phyloP scores from a whole-genome alignment of 1,140 invertebrate genomes.

The Ceratina japonica region DNA sequence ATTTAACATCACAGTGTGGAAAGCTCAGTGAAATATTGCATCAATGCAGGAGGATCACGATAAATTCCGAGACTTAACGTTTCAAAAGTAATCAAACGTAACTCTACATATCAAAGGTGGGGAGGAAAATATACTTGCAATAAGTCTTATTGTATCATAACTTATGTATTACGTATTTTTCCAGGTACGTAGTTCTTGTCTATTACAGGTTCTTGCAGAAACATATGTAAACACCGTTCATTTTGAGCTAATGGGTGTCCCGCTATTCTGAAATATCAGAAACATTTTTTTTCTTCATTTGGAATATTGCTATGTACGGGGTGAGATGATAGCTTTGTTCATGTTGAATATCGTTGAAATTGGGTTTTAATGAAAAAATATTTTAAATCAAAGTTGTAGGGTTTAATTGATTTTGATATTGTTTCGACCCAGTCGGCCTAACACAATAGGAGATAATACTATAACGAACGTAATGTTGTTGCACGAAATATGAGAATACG shows the following conservation, averaged over 20 bases:
- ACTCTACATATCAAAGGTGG: constrained; percentile 48
- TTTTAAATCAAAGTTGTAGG: no score
- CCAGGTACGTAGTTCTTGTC: constrained; percentile 99
- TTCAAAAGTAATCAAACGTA: constrained; percentile 51
- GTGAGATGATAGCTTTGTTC: not conserved
- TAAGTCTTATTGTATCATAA: constrained; percentile 58
- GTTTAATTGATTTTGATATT: no score
- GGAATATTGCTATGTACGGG: not conserved
- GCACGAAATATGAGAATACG: no score
- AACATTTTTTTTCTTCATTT: constrained; percentile 15
- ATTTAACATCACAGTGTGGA: constrained; percentile 47
- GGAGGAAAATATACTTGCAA: constrained; percentile 59
- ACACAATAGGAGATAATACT: no score
- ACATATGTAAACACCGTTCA: constrained; percentile 99
- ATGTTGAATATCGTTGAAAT: not conserved
- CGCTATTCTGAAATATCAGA: constrained; percentile 89
- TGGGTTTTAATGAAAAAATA: no score
- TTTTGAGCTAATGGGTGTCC: constrained; percentile 99
- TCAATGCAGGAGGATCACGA: constrained; percentile 50
- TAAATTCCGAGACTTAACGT: constrained; percentile 43
- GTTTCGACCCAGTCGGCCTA: no score
- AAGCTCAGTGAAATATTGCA: constrained; percentile 52
- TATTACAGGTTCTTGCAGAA: constrained; percentile 97
- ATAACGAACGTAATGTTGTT: no score
- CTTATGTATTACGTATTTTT: constrained; percentile 97